These are phyloP conservation scores for Lagria hirta DNA, from an alignment of 2,888 invertebrate genomes.

Conservation along the genomic window DNA sequence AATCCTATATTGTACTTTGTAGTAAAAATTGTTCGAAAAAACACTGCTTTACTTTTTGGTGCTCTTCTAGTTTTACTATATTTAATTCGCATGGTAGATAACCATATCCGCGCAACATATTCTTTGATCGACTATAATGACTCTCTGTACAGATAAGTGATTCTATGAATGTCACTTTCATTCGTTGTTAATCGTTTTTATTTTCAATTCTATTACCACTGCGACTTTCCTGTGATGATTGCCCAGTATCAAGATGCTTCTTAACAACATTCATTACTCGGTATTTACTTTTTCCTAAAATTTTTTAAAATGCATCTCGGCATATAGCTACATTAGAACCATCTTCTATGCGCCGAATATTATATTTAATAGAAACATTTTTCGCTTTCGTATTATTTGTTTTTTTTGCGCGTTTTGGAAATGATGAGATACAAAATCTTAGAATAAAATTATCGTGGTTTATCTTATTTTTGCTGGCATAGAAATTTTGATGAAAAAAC, in stretches of 20 bases:
- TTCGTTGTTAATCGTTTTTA: not conserved
- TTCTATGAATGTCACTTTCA: not conserved
- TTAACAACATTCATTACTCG: not conserved
- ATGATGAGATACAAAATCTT: not conserved
- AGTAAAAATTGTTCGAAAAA: not conserved
- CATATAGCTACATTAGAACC: not conserved
- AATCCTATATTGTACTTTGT: not conserved
- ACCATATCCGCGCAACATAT: not conserved
- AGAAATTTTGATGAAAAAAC: not conserved
- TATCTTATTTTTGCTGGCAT: not conserved
- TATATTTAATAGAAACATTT: no score
- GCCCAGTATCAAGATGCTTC: not conserved
- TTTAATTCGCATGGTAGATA: not conserved
- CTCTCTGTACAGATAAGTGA: not conserved
- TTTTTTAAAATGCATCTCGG: not conserved
- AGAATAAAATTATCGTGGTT: not conserved
- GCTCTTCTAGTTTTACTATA: not conserved
- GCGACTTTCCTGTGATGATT: not conserved
- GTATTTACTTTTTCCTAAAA: not conserved
- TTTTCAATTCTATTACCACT: not conserved
- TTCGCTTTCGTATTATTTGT: no score
- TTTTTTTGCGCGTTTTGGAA: no score
- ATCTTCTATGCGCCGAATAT: not conserved
- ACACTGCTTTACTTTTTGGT: not conserved
- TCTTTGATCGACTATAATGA: not conserved